These are phyloP conservation scores for Enoplosus armatus DNA, from an alignment of 2,797 vertebrate species.

Conservation along the genomic window DNA sequence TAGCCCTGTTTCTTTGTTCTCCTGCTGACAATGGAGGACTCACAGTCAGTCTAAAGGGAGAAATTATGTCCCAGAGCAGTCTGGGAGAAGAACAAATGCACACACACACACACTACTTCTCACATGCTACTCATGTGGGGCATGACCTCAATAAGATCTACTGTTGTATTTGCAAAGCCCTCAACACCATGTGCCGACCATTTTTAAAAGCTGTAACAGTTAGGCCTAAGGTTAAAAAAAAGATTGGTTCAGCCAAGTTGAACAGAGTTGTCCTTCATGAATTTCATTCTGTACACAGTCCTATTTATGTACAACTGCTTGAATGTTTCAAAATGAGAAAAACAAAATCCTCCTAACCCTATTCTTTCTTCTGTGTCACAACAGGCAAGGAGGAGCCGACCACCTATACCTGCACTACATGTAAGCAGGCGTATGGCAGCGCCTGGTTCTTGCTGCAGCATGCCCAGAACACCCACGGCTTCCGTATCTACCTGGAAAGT, in stretches of 20 bases:
- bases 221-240: constrained; percentile 65
- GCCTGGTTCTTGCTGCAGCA: constrained; percentile 99
- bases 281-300: constrained; percentile 10
- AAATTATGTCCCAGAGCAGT: constrained; percentile 80
- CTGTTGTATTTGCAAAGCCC: constrained; percentile 75
- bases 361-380: constrained; percentile 78
- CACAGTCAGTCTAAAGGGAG: constrained; percentile 77
- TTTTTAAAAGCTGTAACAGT: constrained; percentile 72
- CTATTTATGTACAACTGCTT: constrained; percentile 11
- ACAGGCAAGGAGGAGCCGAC: constrained; percentile 99
- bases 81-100: constrained; percentile 71
- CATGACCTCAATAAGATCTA: constrained; percentile 81
- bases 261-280: constrained; percentile 45
- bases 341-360: neutral
- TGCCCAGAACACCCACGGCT: constrained; percentile 98
- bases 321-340: constrained; percentile 13
- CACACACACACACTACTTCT: constrained; percentile 53
- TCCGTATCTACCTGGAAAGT: constrained; percentile 99
- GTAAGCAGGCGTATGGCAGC: constrained; percentile 98
- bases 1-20: constrained; percentile 81
- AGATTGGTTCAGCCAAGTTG: constrained; percentile 49
- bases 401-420: constrained; percentile 99
- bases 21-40: constrained; percentile 79
- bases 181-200: constrained; percentile 71
- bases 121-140: constrained; percentile 82